Evolutionary conservation across 2,113 vertebrate genomes (phyloP), one percentile per base, ranked within the genome.

Genomic region (Cyprinodon brontotheroides): DNA sequence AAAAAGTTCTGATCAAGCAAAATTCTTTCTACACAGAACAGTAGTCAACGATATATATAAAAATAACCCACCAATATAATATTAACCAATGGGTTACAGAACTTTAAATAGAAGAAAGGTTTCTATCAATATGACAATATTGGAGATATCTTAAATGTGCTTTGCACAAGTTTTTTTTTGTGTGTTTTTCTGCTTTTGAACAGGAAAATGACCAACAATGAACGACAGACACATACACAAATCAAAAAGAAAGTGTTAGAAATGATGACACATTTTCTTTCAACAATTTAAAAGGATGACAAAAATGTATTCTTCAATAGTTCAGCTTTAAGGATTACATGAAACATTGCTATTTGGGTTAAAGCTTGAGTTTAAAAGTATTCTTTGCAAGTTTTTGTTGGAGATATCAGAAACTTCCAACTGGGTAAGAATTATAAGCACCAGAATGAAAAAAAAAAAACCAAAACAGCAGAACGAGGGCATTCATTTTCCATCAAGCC

Each of bases 401-500:
- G 68, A 68, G n/a, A n/a, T 40, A 64, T 38, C 65, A 43, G 48
- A 43, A 74, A 45, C 65, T 67, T 67, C 65, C 61, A 61, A 37
- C 36, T 38, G 38, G 0, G 40, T 43, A 47, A 41, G 72, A 60
- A 38, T 59, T 57, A 62, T 29, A 11, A 8, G 8, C 50, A 79
- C 10, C 64, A 29, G 1, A 29, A 29, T 29, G 29, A 29, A 29
- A 29, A 29, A 29, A 29, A 29, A 29, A 29, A 29, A 29, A 1
- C 29, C 29, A 29, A 29, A 29, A 29, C 29, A 57, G 6, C 50
- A 74, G 72, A 60, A 48, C n/a, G 57, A 67, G 0, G 8, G 45
- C 61, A 71, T 53, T 80, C 15, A 39, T 53, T 9, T 77, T 39
- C 71, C 65, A 74, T 82, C 60, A n/a, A n/a, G n/a, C n/a, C n/a